Conservation (phyloP, 2,113 vertebrate species). For the Labeo rohita region DNA sequence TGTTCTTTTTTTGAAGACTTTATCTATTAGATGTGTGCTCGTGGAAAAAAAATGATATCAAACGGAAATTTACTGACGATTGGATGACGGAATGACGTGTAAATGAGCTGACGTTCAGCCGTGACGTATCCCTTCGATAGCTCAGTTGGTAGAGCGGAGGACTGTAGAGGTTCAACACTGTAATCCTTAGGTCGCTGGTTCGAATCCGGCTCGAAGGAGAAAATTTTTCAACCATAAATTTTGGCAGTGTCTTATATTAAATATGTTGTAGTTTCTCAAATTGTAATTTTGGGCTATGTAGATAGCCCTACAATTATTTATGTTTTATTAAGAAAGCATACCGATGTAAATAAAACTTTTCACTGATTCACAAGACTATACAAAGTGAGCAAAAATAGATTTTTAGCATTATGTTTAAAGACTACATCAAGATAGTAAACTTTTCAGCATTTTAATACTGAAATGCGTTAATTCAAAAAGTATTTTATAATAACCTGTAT, state of each 20-base stretch:
- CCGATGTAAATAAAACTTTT: neutral
- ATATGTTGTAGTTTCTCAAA: neutral
- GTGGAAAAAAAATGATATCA: no score
- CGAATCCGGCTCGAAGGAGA: constrained; percentile 79
- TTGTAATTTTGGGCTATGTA: neutral
- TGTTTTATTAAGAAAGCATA: neutral
- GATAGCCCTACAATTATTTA: neutral
- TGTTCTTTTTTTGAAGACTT: neutral
- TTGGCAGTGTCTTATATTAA: neutral
- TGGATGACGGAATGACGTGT: no score
- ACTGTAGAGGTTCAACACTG: constrained; percentile 73
- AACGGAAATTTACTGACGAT: no score
- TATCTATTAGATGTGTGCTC: neutral
- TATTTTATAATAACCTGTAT: no score
- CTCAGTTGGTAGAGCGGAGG: constrained; percentile 90
- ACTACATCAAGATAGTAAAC: neutral
- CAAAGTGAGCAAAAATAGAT: neutral
- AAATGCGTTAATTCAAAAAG: no score
- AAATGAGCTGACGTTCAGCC: fast-evolving
- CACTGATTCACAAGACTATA: neutral
- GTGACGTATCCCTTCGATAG: constrained; percentile 78
- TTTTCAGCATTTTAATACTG: no score
- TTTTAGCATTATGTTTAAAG: neutral
- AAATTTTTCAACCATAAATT: fast-evolving
- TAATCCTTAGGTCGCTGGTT: constrained; percentile 83